Conservation (phyloP, 2,113 vertebrate genomes). For the Montifringilla adamsi region DNA sequence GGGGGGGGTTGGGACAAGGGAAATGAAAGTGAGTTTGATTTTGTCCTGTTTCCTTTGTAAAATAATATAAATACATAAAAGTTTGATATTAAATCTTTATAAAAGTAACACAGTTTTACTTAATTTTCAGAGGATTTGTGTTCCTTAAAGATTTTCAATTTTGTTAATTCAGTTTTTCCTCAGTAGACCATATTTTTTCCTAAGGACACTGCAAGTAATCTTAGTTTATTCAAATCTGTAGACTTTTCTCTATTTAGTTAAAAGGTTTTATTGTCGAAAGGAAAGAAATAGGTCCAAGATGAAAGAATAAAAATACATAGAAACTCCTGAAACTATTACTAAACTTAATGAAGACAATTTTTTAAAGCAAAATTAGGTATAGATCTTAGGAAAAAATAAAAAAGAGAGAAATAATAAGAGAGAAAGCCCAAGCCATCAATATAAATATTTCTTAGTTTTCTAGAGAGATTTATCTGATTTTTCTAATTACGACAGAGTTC, state of each 20-base stretch:
- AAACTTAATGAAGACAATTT: neutral
- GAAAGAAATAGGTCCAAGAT: neutral
- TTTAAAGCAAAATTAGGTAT: neutral
- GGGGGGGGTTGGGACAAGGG: accelerated
- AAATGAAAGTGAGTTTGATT: neutral
- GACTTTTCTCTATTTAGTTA: neutral
- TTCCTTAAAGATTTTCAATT: neutral
- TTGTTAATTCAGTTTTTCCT: neutral
- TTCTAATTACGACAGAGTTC: neutral
- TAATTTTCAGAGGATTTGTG: neutral
- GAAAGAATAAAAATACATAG: neutral
- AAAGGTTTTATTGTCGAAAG: neutral
- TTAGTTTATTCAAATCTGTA: neutral
- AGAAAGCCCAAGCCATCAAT: neutral
- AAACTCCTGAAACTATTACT: neutral
- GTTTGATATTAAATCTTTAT: neutral
- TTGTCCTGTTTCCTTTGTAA: neutral
- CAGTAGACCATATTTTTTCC: neutral
- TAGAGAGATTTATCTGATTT: neutral
- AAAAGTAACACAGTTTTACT: neutral
- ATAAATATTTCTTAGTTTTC: neutral
- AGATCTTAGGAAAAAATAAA: neutral
- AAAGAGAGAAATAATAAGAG: neutral
- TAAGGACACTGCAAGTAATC: neutral
- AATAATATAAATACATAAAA: neutral